Evolutionary conservation across 1,140 invertebrate species (phyloP).

Genomic region (Marisa cornuarietis): DNA sequence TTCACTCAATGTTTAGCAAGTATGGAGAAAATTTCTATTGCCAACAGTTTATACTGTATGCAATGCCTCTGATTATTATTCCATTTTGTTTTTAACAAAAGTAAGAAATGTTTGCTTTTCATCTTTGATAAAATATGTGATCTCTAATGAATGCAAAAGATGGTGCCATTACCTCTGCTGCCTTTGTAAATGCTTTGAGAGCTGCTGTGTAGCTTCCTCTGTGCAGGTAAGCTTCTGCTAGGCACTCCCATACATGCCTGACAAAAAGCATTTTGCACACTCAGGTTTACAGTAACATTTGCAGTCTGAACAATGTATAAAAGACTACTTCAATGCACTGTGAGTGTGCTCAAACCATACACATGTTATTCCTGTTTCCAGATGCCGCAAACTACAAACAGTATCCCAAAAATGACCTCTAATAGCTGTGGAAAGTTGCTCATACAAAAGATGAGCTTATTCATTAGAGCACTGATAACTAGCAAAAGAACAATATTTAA

Average conservation of each 20-base stretch:
- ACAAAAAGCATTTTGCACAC: conserved; percentile 27
- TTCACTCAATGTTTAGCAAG: neutral
- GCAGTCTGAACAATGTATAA: no score
- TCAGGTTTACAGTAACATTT: no score
- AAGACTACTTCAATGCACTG: no score
- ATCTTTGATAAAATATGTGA: neutral
- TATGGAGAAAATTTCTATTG: neutral
- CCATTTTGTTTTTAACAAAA: neutral
- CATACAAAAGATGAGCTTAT: no score
- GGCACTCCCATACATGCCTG: conserved; percentile 82
- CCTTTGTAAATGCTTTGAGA: conserved; percentile 84
- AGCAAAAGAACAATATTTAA: conserved; percentile 8
- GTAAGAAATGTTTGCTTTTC: no score
- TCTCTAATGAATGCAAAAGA: conserved; percentile 7
- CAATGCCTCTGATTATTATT: neutral
- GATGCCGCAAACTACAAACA: no score
- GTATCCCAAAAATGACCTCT: no score
- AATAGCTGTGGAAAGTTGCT: no score
- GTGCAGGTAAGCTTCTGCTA: conserved; percentile 86
- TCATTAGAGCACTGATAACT: neutral
- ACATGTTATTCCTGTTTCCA: no score
- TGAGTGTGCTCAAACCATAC: no score
- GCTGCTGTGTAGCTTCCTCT: conserved; percentile 86
- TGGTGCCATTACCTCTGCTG: conserved; percentile 58
- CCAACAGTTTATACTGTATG: neutral